Evolutionary conservation across 2,888 invertebrate genomes (phyloP).

Genomic region (Lissocephala sabroskyi): DNA sequence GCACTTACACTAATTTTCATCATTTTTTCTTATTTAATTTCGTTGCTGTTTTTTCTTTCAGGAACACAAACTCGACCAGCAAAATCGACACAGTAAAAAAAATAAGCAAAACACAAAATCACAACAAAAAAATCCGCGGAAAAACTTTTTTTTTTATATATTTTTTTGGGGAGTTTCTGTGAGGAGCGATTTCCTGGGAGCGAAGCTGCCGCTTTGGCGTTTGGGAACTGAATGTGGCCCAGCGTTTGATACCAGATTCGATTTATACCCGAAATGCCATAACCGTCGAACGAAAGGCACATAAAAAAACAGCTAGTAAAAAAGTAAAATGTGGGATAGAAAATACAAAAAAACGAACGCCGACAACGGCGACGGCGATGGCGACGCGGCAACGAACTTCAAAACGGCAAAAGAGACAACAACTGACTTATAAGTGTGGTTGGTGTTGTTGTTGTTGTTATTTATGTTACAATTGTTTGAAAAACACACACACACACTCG

Average conservation of each 20-base stretch:
- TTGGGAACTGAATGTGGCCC: conserved; percentile 67
- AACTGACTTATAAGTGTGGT: conserved; percentile 14
- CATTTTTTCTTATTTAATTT: conserved; percentile 37
- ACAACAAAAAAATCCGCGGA: background rate
- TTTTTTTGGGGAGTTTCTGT: background rate
- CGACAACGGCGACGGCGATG: conserved; percentile 12
- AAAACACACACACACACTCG: conserved; percentile 13
- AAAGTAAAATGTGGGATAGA: conserved; percentile 31
- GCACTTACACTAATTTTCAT: conserved; percentile 69
- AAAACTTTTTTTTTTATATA: conserved; percentile 2
- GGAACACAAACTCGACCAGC: conserved; percentile 16
- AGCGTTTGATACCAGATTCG: conserved; percentile 69
- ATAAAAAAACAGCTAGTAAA: conserved; percentile 19
- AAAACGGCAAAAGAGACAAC: conserved; percentile 29
- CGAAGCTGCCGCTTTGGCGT: conserved; percentile 56
- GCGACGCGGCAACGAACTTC: conserved; percentile 59
- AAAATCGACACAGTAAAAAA: conserved; percentile 9
- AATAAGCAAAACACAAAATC: conserved; percentile 8
- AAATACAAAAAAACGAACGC: conserved; percentile 7
- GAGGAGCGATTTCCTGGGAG: background rate
- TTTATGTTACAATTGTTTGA: conserved; percentile 32
- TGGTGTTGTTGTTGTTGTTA: conserved; percentile 21
- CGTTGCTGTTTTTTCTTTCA: conserved; percentile 9
- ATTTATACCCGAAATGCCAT: conserved; percentile 65
- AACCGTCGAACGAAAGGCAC: conserved; percentile 16